These are phyloP conservation scores for Tragelaphus strepsiceros DNA, from an alignment of 2,113 vertebrate species.

Conservation along the genomic window DNA sequence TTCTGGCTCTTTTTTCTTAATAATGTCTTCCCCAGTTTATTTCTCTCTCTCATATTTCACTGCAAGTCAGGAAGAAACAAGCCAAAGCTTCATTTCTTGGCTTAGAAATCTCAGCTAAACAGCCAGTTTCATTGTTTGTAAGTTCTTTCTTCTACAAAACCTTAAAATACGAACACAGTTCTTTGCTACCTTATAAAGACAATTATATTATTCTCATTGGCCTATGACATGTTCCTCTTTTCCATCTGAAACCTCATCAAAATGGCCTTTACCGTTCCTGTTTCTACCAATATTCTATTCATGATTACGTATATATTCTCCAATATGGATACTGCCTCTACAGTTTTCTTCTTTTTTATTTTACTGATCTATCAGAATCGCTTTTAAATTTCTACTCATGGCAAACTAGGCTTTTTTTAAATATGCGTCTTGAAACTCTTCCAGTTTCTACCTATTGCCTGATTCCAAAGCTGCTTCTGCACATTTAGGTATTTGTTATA, in stretches of 20 bases:
- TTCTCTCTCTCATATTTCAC: neutral
- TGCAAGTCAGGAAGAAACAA: neutral
- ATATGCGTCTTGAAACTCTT: neutral
- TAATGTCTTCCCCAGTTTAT: neutral
- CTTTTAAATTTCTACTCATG: neutral
- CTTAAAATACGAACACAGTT: neutral
- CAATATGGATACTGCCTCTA: neutral
- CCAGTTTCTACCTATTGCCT: neutral
- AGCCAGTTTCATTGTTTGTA: neutral
- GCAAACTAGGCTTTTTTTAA: neutral
- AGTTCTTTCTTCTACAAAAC: neutral
- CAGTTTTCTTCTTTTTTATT: neutral
- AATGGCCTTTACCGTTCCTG: neutral
- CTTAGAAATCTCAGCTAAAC: neutral
- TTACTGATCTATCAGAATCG: neutral
- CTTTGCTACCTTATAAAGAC: neutral
- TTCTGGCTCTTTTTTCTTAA: neutral
- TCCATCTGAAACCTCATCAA: neutral
- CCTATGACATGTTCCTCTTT: neutral
- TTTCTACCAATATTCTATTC: neutral
- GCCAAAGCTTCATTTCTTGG: neutral
- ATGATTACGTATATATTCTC: neutral
- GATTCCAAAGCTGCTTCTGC: neutral
- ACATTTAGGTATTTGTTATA: neutral
- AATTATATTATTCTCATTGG: neutral